A percentile compares a stretch with the other conserved stretches of the same genome.
Conservation (phyloP, 2,113 vertebrate species). For the Pedionomus torquatus region DNA sequence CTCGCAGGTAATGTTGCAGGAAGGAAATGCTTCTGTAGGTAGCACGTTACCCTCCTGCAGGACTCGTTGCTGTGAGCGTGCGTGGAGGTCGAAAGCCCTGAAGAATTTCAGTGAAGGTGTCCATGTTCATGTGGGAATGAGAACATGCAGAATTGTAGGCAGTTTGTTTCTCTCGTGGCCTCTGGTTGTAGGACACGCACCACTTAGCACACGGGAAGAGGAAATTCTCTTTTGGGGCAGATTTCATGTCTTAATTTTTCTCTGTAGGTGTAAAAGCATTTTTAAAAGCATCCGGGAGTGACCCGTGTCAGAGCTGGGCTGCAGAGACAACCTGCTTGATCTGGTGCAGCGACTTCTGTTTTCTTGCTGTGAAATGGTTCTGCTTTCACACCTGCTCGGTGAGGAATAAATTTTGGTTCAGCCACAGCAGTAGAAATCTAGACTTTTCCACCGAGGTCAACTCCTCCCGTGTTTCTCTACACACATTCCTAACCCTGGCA, state of each 20-base stretch:
- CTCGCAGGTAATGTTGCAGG: rapidly evolving
- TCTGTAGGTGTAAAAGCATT: background rate
- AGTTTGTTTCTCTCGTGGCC: rapidly evolving
- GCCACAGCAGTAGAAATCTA: background rate
- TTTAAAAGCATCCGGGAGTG: background rate
- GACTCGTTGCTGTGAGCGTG: background rate
- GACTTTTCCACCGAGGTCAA: background rate
- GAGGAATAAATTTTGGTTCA: background rate
- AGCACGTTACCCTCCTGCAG: background rate
- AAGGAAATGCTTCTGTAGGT: background rate
- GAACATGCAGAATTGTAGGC: background rate
- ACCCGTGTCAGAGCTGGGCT: background rate
- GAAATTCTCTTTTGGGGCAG: background rate
- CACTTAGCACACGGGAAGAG: background rate
- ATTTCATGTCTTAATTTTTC: background rate
- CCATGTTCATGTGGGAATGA: background rate
- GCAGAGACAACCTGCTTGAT: rapidly evolving
- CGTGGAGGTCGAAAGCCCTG: background rate
- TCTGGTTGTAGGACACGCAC: background rate
- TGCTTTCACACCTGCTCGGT: background rate
- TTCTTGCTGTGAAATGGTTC: background rate
- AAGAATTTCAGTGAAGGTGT: background rate
- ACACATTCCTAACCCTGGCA: background rate
- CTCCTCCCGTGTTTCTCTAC: background rate
- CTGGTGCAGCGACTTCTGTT: rapidly evolving